Base-by-base conservation (phyloP, 1,140 invertebrate species). In the Sitophilus oryzae region DNA sequence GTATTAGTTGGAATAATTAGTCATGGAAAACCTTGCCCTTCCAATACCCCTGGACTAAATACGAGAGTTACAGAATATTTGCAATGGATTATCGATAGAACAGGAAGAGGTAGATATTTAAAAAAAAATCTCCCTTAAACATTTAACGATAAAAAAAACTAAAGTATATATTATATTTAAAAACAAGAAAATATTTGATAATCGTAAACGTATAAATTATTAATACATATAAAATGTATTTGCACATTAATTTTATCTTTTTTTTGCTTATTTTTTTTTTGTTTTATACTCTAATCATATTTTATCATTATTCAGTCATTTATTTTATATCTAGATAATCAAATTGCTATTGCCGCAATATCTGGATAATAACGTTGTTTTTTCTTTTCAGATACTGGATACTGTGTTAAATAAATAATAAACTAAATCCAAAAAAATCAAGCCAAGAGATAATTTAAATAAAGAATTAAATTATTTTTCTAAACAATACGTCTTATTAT, bases 1-100 rank as follows among this genome's bases (percentile, higher is more conserved):
- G 72, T 76, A 47, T 54, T 72, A 11, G 58, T 78, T 1, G 82
- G 77, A 11, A 64, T 82, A 10, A 74, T 83, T 35, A 79, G 75
- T 45, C 76, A 63, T 52, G 82, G 82, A 14, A 52, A 59, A 8
- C 71, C 58, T 35, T 84, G 82, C 53, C 79, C 72, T 0, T 60
- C 61, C 4, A 53, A 54, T 5, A 57, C 52, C n/a, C 79, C 81
- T 2, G 73, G 66, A 1, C 62, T 83, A 11, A 81, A 80, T 61
- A 76, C 74, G 0, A 66, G 76, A 23, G 69, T 82, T 5, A 74
- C 77, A 0, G 41, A 64, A 2, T 73, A 74, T 48, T 38, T 83
- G 0, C 48, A 72, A 41, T 84, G 80, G 80, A 80, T 84, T 18
- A 25, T 56, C 21, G 14, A 22, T 14, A 43, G 37, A 37, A 52